A percentile compares a stretch with the other conserved stretches of the same genome.
phyloP scores from a whole-genome alignment of 2,113 vertebrate species.

The Cebidichthys violaceus region DNA sequence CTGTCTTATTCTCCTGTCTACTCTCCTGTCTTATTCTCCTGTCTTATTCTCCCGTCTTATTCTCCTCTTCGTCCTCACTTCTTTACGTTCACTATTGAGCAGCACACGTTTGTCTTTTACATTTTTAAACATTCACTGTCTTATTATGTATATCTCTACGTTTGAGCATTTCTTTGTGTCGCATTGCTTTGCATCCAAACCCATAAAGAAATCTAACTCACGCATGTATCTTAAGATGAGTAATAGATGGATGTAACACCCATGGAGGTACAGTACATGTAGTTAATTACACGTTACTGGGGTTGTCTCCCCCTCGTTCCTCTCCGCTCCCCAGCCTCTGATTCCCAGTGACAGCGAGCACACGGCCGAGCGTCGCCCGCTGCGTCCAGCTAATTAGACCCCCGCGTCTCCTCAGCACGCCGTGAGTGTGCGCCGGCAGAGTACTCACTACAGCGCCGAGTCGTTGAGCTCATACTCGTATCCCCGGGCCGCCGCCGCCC shows the following conservation, averaged over 20 bases:
- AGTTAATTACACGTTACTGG: neutral
- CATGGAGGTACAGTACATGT: neutral
- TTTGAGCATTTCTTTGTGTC: neutral
- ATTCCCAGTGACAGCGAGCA: slow-evolving; percentile 73
- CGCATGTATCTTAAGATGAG: neutral
- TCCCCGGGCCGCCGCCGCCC: slow-evolving; percentile 70
- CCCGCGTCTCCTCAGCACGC: slow-evolving; percentile 57
- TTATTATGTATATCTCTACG: neutral
- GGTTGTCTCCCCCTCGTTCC: neutral
- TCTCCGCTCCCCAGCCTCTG: slow-evolving; percentile 29
- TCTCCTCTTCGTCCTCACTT: slow-evolving; percentile 1
- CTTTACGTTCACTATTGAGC: neutral
- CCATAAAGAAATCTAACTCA: neutral
- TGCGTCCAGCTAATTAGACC: slow-evolving; percentile 78
- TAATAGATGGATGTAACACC: neutral
- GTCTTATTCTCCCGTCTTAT: too few species aligned
- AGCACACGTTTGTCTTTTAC: too few species aligned
- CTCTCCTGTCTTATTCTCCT: slow-evolving; percentile 1
- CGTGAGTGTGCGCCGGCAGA: slow-evolving; percentile 8
- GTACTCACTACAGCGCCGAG: slow-evolving; percentile 83
- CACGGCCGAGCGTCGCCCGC: slow-evolving; percentile 61
- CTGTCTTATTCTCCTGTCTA: slow-evolving; percentile 17
- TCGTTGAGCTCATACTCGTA: slow-evolving; percentile 84
- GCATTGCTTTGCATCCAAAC: neutral
- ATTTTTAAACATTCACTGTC: neutral